Base-by-base conservation (phyloP, 2,797 vertebrate species). In the Calcarius lapponicus region DNA sequence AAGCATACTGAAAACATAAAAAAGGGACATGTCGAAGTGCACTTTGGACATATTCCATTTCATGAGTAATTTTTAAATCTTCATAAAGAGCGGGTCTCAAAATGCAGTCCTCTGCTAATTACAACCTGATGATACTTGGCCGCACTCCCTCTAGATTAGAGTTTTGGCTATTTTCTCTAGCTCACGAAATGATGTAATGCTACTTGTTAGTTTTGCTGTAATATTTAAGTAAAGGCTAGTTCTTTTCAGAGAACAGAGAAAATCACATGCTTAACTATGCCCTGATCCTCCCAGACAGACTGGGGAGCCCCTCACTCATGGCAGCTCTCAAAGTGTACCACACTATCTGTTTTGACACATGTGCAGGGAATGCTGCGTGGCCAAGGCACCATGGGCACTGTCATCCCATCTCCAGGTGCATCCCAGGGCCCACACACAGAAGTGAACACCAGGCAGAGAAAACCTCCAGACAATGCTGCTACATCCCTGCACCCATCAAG, bases 111-210 rank as follows among this genome's bases (percentile, higher is more conserved):
- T 89, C 62, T 42, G n/a, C 47, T 94, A 96, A 92, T 91, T 94
- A 58, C 76, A 92, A 17, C 47, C 84, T 90, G 29, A 69, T 66
- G 47, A 86, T 67, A 67, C 40, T 91, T 96, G 95, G 85, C 93
- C 86, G 50, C 13, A 21, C 6, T 92, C 75, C 72, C 47, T 83
- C 38, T 22, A 54, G 67, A 86, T 83, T 34, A 89, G 51, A 18
- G 42, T 80, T 92, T 92, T 81, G 31, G 75, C 65, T 64, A 51
- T 86, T 54, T 54, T 65, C 86, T 91, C 79, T 53, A 70, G 32
- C 40, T 86, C 58, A 90, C 89, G 76, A 94, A 92, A 91, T 84
- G 2, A 86, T 96, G 93, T 54, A 73, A 89, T 85, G 42, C 21
- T 43, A 50, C 61, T 91, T 1, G 1, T 13, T 91, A 31, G 20